Evolutionary conservation across 2,888 invertebrate species (phyloP).

Genomic region (Melikaiella ostensackeni): DNA sequence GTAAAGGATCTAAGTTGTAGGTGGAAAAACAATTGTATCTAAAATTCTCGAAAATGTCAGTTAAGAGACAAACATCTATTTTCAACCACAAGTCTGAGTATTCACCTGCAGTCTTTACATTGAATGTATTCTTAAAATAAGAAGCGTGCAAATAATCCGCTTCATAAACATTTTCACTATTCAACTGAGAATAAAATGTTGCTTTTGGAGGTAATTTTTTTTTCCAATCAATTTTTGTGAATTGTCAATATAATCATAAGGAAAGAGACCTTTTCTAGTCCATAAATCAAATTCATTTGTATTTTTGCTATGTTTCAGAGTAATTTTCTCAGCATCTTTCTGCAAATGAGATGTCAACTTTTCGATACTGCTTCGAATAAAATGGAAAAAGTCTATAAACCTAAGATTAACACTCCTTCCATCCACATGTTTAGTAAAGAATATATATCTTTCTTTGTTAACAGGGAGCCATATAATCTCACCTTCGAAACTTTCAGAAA

Average conservation of each 20-base stretch:
- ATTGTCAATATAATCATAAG: constrained; percentile 65
- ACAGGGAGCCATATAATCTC: too few relatives aligned
- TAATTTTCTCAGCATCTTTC: background rate
- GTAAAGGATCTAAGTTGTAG: too few relatives aligned
- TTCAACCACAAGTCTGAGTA: too few relatives aligned
- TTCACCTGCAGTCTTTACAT: background rate
- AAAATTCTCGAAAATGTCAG: too few relatives aligned
- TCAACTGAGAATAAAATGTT: background rate
- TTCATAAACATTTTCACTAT: background rate
- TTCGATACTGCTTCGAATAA: background rate
- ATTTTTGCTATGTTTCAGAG: background rate
- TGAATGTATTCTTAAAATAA: background rate
- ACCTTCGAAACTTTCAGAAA: too few relatives aligned
- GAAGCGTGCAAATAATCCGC: too few relatives aligned
- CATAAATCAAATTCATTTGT: constrained; percentile 41
- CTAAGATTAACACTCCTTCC: background rate
- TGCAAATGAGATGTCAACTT: constrained; percentile 21
- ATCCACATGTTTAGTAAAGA: background rate
- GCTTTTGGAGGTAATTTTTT: constrained; percentile 9
- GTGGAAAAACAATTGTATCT: too few relatives aligned
- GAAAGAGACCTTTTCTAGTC: constrained; percentile 63
- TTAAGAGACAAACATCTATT: too few relatives aligned
- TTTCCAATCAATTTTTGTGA: constrained; percentile 16
- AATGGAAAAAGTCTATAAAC: constrained; percentile 35
- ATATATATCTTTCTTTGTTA: constrained; percentile 26